Conservation (phyloP, 2,888 invertebrate species). For the Eupithecia insigniata region DNA sequence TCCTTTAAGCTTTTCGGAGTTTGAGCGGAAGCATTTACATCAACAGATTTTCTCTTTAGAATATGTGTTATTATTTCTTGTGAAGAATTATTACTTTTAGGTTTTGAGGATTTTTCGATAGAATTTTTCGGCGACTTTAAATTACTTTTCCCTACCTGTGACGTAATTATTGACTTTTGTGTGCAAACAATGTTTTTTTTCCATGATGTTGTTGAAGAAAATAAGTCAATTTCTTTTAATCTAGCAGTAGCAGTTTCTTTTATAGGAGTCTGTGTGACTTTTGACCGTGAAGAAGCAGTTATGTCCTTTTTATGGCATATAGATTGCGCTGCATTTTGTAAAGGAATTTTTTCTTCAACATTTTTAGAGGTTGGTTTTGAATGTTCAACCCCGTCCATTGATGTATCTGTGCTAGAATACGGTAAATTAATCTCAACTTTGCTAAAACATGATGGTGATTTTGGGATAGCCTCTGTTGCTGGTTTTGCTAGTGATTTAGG, state of each 20-base stretch:
- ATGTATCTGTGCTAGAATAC: background rate
- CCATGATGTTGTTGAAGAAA: conserved; percentile 17
- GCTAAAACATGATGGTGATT: background rate
- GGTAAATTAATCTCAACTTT: background rate
- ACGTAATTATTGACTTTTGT: conserved; percentile 6
- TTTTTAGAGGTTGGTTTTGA: conserved; percentile 9
- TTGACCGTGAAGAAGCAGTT: background rate
- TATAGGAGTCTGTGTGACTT: background rate
- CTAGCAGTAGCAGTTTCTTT: conserved; percentile 2
- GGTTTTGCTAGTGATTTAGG: background rate
- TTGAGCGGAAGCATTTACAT: background rate
- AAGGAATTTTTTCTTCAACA: background rate
- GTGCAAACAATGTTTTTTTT: conserved; percentile 10
- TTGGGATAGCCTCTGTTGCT: background rate
- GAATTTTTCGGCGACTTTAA: background rate
- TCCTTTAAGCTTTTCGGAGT: background rate
- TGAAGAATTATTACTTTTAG: conserved; percentile 3
- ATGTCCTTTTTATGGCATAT: background rate
- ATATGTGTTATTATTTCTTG: conserved; percentile 1
- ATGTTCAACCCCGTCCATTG: background rate
- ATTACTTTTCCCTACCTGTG: background rate
- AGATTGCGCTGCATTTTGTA: background rate
- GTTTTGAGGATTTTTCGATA: conserved; percentile 1
- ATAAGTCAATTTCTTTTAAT: conserved; percentile 27
- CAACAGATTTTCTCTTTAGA: conserved; percentile 5